Base-by-base conservation (phyloP, 2,113 vertebrate genomes). In the Brachionichthys hirsutus region DNA sequence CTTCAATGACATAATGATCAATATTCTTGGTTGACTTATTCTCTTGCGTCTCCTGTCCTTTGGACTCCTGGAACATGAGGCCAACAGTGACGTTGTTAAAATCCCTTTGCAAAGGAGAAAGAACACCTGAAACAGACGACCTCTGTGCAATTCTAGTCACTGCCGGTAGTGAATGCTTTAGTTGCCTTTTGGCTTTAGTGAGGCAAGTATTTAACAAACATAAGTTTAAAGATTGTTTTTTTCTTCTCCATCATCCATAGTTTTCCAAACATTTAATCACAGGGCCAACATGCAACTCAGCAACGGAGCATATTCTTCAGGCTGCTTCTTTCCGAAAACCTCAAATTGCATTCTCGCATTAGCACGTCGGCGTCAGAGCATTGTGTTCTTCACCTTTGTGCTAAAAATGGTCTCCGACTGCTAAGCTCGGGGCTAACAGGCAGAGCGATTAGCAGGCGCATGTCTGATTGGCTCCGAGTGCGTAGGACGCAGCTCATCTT, bases 401-500 rank as follows among this genome's bases (percentile, higher is more conserved):
- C 54, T 24, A 12, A 40, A 65, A 74, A 73, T 35, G 9, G 8
- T 52, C 68, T 22, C 19, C 11, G 64, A 42, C 62, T 68, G 62
- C 58, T 67, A 49, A 71, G 63, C 55, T 75, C 13, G 17, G n/a
- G 57, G 73, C 67, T 78, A 83, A 82, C 82, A 75, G 63, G 72
- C 55, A 72, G 40, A 53, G 71, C 62, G 67, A 84, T 84, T 85
- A 84, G 70, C 51, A 62, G 58, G 44, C 73, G 69, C 72, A 81
- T 79, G 77, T 85, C 82, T 80, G 73, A 83, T 83, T 73, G 67
- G 70, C 70, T 81, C n/a, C 17, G 49, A 80, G 73, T 78, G 63
- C 8, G 24, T 66, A 66, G 70, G 71, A 62, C 70, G 56, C 62
- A 74, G 70, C 79, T 83, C 82, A 85, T 85, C 79, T 78, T 82